Percentiles rank a stretch among this genome's conserved stretches.
Evolutionary conservation across 2,113 vertebrate species (phyloP).

Genomic region (Okapia johnstoni): DNA sequence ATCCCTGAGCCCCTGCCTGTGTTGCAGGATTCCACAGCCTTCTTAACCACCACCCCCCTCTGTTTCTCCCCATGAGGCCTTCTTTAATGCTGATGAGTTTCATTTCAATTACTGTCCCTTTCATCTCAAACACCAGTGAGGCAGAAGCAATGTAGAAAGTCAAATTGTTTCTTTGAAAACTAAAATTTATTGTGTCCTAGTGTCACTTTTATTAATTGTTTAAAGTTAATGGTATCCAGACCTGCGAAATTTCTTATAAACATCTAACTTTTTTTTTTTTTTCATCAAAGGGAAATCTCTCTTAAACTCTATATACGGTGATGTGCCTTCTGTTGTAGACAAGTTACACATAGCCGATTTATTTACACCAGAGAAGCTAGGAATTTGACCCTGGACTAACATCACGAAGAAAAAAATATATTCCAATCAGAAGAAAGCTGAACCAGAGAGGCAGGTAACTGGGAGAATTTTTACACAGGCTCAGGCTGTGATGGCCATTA

Average conservation of each 20-base stretch:
- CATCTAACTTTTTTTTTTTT: not conserved
- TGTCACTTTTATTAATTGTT: slow-evolving; percentile 66
- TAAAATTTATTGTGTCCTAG: slow-evolving; percentile 42
- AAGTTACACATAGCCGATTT: slow-evolving; percentile 62
- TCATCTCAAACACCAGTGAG: slow-evolving; percentile 33
- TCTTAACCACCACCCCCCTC: not conserved
- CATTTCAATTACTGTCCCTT: slow-evolving; percentile 34
- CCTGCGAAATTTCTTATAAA: slow-evolving; percentile 52
- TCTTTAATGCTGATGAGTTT: slow-evolving; percentile 47
- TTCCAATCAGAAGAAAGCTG: slow-evolving; percentile 49
- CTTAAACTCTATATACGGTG: slow-evolving; percentile 56
- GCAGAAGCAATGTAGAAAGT: slow-evolving; percentile 50
- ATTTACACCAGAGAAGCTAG: slow-evolving; percentile 65
- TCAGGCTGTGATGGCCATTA: not conserved
- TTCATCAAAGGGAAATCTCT: slow-evolving; percentile 37
- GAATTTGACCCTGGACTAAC: slow-evolving; percentile 78
- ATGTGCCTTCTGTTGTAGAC: slow-evolving; percentile 60
- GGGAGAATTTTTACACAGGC: not conserved
- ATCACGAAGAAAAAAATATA: slow-evolving; percentile 65
- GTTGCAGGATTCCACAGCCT: not conserved
- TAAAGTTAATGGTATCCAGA: slow-evolving; percentile 56
- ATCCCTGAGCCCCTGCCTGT: not conserved
- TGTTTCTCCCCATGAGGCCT: not conserved
- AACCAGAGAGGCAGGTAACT: slow-evolving; percentile 54
- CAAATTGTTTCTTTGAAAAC: slow-evolving; percentile 55